These are phyloP conservation scores for Falco cherrug DNA, from an alignment of 2,797 vertebrate species.

Conservation along the genomic window DNA sequence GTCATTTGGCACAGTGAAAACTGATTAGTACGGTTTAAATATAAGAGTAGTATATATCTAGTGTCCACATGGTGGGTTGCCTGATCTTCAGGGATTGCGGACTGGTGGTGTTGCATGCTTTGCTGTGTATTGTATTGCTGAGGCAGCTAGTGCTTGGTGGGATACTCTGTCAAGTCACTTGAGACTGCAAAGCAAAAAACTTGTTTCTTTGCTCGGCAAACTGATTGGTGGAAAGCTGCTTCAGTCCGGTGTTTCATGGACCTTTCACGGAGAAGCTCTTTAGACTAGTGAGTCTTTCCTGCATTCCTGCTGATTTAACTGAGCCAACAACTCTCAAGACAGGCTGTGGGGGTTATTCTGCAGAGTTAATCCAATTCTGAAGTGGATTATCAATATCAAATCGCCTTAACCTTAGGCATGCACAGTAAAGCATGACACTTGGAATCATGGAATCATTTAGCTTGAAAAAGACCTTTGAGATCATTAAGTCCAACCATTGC, in stretches of 20 bases:
- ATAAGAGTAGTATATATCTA: neutral
- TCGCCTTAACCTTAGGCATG: constrained; percentile 56
- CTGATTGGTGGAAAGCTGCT: neutral
- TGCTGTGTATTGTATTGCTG: neutral
- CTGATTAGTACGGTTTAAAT: neutral
- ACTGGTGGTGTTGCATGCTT: neutral
- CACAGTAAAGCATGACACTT: constrained; percentile 33
- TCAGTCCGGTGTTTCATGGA: neutral
- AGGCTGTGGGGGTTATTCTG: neutral
- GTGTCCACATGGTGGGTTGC: accelerated
- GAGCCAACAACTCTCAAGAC: neutral
- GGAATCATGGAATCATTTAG: too few species aligned
- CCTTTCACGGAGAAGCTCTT: neutral
- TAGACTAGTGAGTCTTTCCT: neutral
- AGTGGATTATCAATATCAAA: constrained; percentile 62
- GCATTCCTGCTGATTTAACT: neutral
- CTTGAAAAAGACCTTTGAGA: too few species aligned
- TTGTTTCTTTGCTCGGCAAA: neutral
- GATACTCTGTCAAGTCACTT: neutral
- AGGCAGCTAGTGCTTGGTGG: neutral
- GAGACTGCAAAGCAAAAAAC: neutral
- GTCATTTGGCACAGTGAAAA: neutral
- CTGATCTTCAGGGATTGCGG: neutral
- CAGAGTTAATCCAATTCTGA: constrained; percentile 58
- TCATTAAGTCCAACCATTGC: too few species aligned